Evolutionary conservation across 2,888 invertebrate species (phyloP).

Genomic region (Nemotelus pantherinus): DNA sequence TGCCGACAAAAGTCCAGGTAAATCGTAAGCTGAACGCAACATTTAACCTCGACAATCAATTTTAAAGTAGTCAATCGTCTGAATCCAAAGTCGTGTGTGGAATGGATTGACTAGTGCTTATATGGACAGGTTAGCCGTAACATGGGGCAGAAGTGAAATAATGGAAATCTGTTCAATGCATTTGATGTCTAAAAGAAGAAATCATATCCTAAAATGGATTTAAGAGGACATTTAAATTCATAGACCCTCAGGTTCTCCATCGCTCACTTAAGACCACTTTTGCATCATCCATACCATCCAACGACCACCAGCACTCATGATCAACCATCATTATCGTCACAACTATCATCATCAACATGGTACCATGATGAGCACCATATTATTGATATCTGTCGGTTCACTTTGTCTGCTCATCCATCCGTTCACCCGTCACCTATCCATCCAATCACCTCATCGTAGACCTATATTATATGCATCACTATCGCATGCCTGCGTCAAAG

Average conservation of each 20-base stretch:
- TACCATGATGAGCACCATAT: constrained; percentile 5
- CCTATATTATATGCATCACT: neutral
- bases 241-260: too few relatives aligned
- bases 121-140: neutral
- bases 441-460: neutral
- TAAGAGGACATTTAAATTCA: too few relatives aligned
- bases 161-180: too few relatives aligned
- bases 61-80: neutral
- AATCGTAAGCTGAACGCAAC: constrained; percentile 20
- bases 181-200: too few relatives aligned
- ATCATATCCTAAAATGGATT: too few relatives aligned
- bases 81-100: constrained; percentile 18
- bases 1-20: constrained; percentile 21
- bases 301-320: constrained; percentile 25
- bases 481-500: neutral
- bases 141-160: neutral
- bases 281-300: constrained; percentile 27
- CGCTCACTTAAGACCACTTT: neutral
- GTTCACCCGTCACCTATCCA: constrained; percentile 3
- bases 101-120: neutral
- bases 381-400: constrained; percentile 14
- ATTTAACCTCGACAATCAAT: constrained; percentile 36
- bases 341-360: constrained; percentile 28
- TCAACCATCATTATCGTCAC: constrained; percentile 26
- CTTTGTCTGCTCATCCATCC: neutral